These are phyloP conservation scores for Drosophila yakuba DNA, from an alignment of 1,140 invertebrate species.

Conservation along the genomic window DNA sequence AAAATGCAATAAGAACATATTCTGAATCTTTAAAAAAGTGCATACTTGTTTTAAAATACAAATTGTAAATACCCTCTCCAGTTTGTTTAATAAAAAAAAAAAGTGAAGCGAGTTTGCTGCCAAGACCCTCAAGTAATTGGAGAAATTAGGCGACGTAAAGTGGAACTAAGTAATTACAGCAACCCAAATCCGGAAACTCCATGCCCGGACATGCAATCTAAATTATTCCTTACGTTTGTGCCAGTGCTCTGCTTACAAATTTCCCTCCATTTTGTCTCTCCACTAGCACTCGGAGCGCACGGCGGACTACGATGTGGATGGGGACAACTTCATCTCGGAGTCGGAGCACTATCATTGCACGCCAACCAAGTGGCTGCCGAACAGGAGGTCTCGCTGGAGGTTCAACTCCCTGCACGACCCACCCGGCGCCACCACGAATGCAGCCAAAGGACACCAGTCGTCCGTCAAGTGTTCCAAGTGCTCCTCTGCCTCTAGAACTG, in stretches of 20 bases:
- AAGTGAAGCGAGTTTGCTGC: neutral
- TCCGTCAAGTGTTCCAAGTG: slow-evolving; percentile 40
- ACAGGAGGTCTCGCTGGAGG: slow-evolving; percentile 68
- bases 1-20: no score
- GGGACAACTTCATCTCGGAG: slow-evolving; percentile 76
- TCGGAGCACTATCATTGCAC: slow-evolving; percentile 81
- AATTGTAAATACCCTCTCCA: no score
- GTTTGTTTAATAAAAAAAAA: no score
- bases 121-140: neutral
- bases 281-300: slow-evolving; percentile 74
- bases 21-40: no score
- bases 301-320: slow-evolving; percentile 75
- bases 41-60: no score
- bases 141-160: neutral
- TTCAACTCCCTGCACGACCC: slow-evolving; percentile 46
- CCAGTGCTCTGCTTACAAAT: neutral
- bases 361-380: slow-evolving; percentile 73
- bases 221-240: neutral
- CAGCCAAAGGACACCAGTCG: slow-evolving; percentile 21
- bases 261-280: neutral
- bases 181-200: neutral
- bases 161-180: slow-evolving; percentile 1
- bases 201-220: neutral
- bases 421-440: slow-evolving; percentile 13
- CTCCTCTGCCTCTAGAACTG: slow-evolving; percentile 7